Evolutionary conservation across 2,113 vertebrate species (phyloP).

Genomic region (Antennarius striatus): DNA sequence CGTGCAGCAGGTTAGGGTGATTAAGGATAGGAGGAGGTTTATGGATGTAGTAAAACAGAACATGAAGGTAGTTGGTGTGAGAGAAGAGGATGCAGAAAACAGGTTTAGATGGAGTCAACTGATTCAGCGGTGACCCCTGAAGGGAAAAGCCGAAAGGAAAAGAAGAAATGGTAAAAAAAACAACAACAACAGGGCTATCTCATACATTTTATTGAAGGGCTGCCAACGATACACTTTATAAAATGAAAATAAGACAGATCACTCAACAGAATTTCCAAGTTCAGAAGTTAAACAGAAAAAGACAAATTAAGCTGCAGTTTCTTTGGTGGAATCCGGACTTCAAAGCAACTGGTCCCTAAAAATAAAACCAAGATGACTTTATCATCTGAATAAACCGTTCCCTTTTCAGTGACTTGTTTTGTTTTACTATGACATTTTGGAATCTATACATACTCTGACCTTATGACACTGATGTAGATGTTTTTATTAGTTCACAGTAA

Average conservation of each 20-base stretch:
- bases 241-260: conserved; percentile 39
- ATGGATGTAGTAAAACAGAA: no score
- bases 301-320: conserved; percentile 23
- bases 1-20: no score
- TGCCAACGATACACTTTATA: conserved; percentile 26
- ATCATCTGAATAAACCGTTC: background rate
- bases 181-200: conserved; percentile 11
- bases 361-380: background rate
- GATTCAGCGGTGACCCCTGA: no score
- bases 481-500: no score
- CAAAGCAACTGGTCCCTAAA: conserved; percentile 29
- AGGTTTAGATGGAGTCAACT: no score
- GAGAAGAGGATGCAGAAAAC: no score
- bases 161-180: background rate
- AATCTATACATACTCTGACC: no score
- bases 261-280: background rate
- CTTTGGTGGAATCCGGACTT: conserved; percentile 15
- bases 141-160: no score
- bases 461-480: background rate
- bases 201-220: conserved; percentile 27
- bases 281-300: background rate
- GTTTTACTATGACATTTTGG: background rate
- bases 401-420: background rate
- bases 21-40: no score
- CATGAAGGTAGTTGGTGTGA: no score